Conservation (phyloP, 1,140 invertebrate species). For the Hyposmocoma kahamanoa region DNA sequence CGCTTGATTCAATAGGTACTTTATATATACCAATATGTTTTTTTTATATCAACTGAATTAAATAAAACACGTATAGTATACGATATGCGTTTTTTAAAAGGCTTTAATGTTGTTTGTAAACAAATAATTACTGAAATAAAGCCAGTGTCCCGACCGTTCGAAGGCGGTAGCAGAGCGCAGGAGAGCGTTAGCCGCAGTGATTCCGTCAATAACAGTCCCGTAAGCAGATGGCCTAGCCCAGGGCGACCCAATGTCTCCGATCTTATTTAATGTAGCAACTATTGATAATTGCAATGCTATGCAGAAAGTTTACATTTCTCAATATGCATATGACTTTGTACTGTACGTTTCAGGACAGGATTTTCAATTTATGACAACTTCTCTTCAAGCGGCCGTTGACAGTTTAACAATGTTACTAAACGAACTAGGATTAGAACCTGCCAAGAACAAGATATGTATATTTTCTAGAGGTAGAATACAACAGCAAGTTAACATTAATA, state of each 20-base stretch:
- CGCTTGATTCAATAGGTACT: too few species aligned
- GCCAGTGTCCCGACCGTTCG: too few species aligned
- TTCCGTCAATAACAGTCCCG: too few species aligned
- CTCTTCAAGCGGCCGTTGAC: conserved; percentile 2
- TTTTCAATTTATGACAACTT: background rate
- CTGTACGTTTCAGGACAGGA: background rate
- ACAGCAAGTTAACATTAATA: background rate
- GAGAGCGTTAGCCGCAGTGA: too few species aligned
- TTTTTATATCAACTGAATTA: too few species aligned
- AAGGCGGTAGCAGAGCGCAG: too few species aligned
- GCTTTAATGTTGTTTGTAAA: too few species aligned
- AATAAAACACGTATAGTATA: too few species aligned
- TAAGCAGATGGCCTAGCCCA: conserved; percentile 13
- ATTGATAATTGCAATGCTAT: background rate
- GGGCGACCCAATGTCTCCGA: conserved; percentile 13
- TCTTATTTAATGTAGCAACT: conserved; percentile 13
- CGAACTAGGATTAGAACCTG: background rate
- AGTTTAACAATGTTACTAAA: background rate
- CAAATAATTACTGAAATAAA: too few species aligned
- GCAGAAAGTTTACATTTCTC: conserved; percentile 2
- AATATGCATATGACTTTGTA: conserved; percentile 14
- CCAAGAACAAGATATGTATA: conserved; percentile 3
- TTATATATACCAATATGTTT: too few species aligned
- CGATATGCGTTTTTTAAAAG: too few species aligned
- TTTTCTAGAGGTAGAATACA: conserved; percentile 10